These are phyloP conservation scores for Microctonus hyperodae DNA, from an alignment of 2,888 invertebrate species.

Conservation along the genomic window DNA sequence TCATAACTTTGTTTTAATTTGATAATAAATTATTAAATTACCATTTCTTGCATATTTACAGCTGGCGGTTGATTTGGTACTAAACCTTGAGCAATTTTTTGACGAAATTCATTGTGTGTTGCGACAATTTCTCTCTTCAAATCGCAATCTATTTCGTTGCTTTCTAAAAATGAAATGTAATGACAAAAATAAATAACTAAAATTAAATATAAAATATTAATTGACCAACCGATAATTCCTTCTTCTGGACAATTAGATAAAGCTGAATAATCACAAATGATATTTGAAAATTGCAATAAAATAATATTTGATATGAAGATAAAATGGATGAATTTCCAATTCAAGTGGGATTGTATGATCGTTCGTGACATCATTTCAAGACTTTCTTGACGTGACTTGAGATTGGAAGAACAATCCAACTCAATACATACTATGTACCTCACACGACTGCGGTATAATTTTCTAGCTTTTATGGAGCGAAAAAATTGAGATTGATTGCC, in stretches of 20 bases:
- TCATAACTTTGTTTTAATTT: background rate
- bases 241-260: background rate
- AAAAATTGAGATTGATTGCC: constrained; percentile 18
- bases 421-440: background rate
- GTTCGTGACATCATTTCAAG: background rate
- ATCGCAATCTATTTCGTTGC: constrained; percentile 30
- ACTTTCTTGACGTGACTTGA: constrained; percentile 9
- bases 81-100: constrained; percentile 65
- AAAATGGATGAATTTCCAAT: background rate
- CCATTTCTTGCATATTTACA: constrained; percentile 65
- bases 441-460: background rate
- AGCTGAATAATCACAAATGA: background rate
- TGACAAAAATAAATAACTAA: background rate
- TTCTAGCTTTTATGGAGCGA: constrained; percentile 25
- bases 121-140: constrained; percentile 32
- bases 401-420: background rate
- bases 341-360: background rate
- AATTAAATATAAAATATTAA: background rate
- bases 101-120: constrained; percentile 64
- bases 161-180: constrained; percentile 24
- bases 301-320: background rate
- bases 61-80: constrained; percentile 66
- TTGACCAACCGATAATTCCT: background rate
- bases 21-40: constrained; percentile 13
- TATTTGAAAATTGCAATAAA: background rate